Evolutionary conservation across 1,140 invertebrate genomes (phyloP), one percentile per base, ranked within the genome.

Genomic region (Conopomorpha cramerella): DNA sequence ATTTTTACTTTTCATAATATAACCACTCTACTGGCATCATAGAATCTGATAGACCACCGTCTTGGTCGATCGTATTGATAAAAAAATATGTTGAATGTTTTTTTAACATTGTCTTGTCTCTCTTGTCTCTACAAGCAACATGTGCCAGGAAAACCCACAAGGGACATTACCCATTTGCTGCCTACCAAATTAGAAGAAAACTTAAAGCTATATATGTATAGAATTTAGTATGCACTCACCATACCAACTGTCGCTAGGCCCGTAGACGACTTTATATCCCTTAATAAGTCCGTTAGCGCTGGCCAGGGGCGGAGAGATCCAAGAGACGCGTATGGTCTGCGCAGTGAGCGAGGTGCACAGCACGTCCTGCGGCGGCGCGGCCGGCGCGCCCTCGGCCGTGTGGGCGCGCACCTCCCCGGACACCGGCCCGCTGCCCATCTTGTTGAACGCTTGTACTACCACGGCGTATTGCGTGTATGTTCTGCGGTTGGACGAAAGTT

Each of bases 201-300:
- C n/a, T n/a, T n/a, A n/a, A n/a, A n/a, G n/a, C n/a, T n/a, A n/a
- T n/a, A n/a, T n/a, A n/a, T n/a, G 6, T 4, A 26, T 25, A 37
- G 38, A 7, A 39, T 23, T 19, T 8, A 17, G 55, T 55, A 63
- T 58, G 28, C 54, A 88, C 86, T 86, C 80, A 90, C 88, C 87
- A 81, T 91, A 93, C 92, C 92, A 95, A 34, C 88, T 85, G 48
- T 94, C 91, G 48, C 89, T 91, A 30, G 93, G 92, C 54, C 93
- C 94, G 61, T 95, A 97, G 41, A 97, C 87, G 34, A 98, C 92
- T 78, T 96, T 97, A 79, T 97, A 98, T 16, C 93, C 94, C 67
- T 95, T 95, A 44, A 98, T 94, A 28, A 96, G 87, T 46, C 95
- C 95, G 63, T 98, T 95, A 27, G 95, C 91, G 36, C 92, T 88